phyloP scores from a whole-genome alignment of 1,140 invertebrate species.

The Caenorhabditis brenneri region DNA sequence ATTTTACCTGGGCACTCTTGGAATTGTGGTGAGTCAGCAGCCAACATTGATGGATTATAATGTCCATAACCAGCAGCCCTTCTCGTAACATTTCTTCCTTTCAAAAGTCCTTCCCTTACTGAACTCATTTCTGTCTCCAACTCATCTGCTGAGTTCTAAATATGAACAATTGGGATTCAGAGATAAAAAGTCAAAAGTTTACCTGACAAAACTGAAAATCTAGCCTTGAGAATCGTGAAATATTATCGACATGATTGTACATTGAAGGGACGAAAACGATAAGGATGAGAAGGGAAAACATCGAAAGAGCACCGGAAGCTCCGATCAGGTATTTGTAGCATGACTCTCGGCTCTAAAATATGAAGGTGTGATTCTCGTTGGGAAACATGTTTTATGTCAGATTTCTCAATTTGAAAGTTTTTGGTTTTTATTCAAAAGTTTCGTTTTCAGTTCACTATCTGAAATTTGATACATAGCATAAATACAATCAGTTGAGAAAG shows the following conservation, averaged over 20 bases:
- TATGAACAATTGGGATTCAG: background rate
- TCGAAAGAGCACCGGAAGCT: constrained; percentile 61
- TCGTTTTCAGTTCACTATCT: too few relatives aligned
- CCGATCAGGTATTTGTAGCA: constrained; percentile 66
- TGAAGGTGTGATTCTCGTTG: too few relatives aligned
- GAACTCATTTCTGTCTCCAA: constrained; percentile 56
- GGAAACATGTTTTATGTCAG: background rate
- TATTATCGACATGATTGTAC: constrained; percentile 67
- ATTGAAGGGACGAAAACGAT: constrained; percentile 66
- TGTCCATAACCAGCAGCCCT: constrained; percentile 61
- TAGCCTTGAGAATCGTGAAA: constrained; percentile 60
- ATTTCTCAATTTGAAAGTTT: background rate
- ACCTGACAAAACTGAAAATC: constrained; percentile 70
- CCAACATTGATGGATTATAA: constrained; percentile 65
- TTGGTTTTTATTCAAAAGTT: too few relatives aligned
- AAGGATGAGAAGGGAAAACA: constrained; percentile 61
- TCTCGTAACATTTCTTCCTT: constrained; percentile 54
- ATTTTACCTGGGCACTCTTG: constrained; percentile 69
- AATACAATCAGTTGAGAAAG: too few relatives aligned
- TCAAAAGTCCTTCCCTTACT: constrained; percentile 49
- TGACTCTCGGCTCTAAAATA: constrained; percentile 59
- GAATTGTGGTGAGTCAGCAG: constrained; percentile 64
- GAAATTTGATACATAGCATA: too few relatives aligned
- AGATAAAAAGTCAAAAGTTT: background rate
- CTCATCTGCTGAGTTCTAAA: constrained; percentile 55